A percentile compares a stretch with the other conserved stretches of the same genome.
phyloP scores from a whole-genome alignment of 2,113 vertebrate species.

The Leiothrix lutea region DNA sequence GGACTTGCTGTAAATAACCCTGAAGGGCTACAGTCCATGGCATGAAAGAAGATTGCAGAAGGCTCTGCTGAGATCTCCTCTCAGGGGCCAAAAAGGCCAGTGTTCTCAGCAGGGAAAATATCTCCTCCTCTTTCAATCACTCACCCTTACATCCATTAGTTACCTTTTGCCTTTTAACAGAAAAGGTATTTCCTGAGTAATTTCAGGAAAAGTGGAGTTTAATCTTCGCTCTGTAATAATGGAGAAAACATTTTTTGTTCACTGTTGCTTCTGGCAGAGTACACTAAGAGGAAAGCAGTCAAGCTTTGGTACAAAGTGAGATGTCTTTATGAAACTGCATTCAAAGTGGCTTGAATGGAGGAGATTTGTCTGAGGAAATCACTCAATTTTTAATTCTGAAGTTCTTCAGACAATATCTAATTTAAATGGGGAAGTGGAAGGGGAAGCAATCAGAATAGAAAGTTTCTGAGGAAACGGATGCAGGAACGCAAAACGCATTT shows the following conservation, averaged over 20 bases:
- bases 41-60: neutral
- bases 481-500: too few species aligned
- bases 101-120: neutral
- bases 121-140: neutral
- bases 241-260: neutral
- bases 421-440: neutral
- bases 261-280: neutral
- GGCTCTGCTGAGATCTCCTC: accelerated
- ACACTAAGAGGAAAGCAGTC: neutral
- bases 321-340: neutral
- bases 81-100: neutral
- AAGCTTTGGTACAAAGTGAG: neutral
- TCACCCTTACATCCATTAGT: neutral
- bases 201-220: neutral
- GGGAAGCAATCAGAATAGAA: neutral
- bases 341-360: neutral
- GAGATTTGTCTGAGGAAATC: neutral
- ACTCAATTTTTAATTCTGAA: neutral
- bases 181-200: neutral
- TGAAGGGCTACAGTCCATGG: neutral
- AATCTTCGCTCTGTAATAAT: neutral
- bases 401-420: neutral
- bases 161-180: neutral
- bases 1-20: neutral
- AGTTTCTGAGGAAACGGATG: neutral